Evolutionary conservation across 2,888 invertebrate species (phyloP), one percentile per base, ranked within the genome.

Genomic region (Ferdinandea cuprea): DNA sequence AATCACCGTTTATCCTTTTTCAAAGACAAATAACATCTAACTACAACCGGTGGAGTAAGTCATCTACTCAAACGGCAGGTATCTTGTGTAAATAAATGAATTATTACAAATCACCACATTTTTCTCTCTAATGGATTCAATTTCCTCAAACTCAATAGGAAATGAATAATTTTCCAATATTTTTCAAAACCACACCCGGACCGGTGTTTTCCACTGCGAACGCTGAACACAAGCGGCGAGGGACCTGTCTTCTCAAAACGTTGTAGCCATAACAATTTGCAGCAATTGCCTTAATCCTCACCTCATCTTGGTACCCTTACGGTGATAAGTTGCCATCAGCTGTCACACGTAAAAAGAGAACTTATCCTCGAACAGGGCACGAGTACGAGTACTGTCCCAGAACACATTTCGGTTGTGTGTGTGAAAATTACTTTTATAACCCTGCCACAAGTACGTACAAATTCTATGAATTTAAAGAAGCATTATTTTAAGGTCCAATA

Each of bases 121-220:
- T 59, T 25, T 44, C 37, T 13, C 30, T 42, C 7, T 30, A 50
- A 42, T 61, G 15, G 56, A 48, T 40, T 56, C 56, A 35, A 69
- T 71, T 63, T 69, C 48, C 46, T 50, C 19, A 9, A 42, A 69
- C 37, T 21, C 52, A 30, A 44, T 37, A 61, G 40, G 17, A 69
- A 46, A 46, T 56, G 40, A 63, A 77, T 71, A 77, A 69, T 48
- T 61, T 61, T 69, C 40, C 37, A 61, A 76, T 76, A 44, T 50
- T 30, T 73, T 58, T 50, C 32, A 50, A 1, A 2, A 1, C 13
- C 28, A 37, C 50, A 35, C 32, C 30, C 37, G n/a, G n/a, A 7
- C n/a, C n/a, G n/a, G n/a, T n/a, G n/a, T n/a, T n/a, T n/a, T n/a
- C 32, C 13, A 28, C 13, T 13, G 42, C 13, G 11, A n/a, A n/a